These are phyloP conservation scores for Calameuta filiformis DNA, from an alignment of 2,888 invertebrate species.

Conservation along the genomic window DNA sequence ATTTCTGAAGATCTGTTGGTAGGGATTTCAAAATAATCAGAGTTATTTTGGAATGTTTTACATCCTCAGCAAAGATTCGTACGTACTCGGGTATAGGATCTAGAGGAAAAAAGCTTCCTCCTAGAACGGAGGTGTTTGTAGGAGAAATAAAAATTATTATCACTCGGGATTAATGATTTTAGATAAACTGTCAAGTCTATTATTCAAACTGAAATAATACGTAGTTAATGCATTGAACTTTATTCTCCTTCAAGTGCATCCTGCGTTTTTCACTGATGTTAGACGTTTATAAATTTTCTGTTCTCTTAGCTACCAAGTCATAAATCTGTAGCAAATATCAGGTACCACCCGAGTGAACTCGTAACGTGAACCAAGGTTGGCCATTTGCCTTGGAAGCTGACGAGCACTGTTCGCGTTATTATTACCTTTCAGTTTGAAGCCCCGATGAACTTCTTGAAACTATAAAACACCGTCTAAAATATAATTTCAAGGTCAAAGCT, in stretches of 20 bases:
- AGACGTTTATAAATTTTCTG: background rate
- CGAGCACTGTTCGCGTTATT: conserved; percentile 32
- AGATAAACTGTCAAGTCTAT: background rate
- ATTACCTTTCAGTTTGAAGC: conserved; percentile 24
- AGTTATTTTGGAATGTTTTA: background rate
- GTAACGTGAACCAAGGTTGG: conserved; percentile 41
- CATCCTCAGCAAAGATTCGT: background rate
- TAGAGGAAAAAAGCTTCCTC: background rate
- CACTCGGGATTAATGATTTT: background rate
- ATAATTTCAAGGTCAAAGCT: background rate
- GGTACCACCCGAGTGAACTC: background rate
- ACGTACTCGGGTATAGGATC: background rate
- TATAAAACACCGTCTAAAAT: background rate
- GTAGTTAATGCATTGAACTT: background rate
- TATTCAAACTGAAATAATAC: background rate
- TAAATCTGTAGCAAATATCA: background rate
- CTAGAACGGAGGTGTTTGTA: background rate
- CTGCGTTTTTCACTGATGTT: background rate
- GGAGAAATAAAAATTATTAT: background rate
- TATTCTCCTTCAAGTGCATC: background rate
- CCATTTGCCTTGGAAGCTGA: conserved; percentile 39
- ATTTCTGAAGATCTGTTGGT: background rate
- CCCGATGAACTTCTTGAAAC: background rate
- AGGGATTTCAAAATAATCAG: background rate
- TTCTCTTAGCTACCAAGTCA: background rate